phyloP scores from a whole-genome alignment of 1,140 invertebrate species.

The Acyrthosiphon pisum region DNA sequence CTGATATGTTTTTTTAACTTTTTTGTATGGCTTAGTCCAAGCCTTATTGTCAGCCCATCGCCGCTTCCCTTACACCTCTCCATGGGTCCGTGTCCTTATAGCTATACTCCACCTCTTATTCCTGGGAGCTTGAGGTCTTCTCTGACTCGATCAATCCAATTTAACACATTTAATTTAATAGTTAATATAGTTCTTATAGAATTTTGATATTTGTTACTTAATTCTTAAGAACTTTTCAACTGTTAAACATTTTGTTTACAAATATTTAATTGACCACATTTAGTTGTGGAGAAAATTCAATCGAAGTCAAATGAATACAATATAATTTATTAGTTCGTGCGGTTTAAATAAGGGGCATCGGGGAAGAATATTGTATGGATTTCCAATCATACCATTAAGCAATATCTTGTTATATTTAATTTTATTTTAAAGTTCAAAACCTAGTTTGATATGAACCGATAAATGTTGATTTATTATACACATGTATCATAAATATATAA shows the following conservation, averaged over 20 bases:
- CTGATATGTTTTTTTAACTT: too few relatives aligned
- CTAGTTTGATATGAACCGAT: background rate
- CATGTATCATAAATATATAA: slow-evolving; percentile 1
- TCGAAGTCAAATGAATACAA: background rate
- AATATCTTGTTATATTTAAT: background rate
- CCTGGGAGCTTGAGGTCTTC: too few relatives aligned
- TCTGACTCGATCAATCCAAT: too few relatives aligned
- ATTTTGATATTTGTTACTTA: background rate
- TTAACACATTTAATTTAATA: too few relatives aligned
- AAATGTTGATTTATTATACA: background rate
- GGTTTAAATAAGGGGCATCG: background rate
- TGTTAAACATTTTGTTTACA: too few relatives aligned
- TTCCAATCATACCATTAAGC: background rate
- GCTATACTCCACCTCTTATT: too few relatives aligned
- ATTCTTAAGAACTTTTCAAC: background rate
- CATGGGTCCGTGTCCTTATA: too few relatives aligned
- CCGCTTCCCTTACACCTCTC: too few relatives aligned
- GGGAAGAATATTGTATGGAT: background rate
- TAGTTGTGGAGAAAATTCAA: background rate
- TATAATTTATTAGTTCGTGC: background rate
- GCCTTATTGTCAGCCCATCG: too few relatives aligned
- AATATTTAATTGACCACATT: background rate
- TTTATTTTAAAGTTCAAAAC: background rate
- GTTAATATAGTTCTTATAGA: background rate
- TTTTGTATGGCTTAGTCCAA: too few relatives aligned